These are phyloP conservation scores for Aythya baeri DNA, from an alignment of 2,113 vertebrate species.

Conservation along the genomic window DNA sequence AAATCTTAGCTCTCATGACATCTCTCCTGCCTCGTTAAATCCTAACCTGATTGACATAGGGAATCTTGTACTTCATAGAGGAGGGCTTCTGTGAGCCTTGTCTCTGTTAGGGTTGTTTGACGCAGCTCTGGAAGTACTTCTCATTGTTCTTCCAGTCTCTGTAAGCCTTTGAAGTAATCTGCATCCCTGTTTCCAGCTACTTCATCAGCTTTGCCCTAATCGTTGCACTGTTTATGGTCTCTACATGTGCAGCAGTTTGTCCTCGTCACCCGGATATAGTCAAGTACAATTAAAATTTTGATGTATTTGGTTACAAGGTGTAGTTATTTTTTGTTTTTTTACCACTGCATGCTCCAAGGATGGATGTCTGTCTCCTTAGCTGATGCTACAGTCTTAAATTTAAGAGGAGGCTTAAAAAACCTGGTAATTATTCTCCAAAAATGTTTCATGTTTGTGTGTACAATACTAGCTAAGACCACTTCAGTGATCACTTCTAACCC, in stretches of 20 bases:
- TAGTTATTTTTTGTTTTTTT: not conserved
- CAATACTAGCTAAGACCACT: not conserved
- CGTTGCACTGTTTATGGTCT: not conserved
- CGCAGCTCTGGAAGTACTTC: not conserved
- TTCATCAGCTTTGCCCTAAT: not conserved
- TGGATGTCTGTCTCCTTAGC: too few species aligned
- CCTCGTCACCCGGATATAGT: not conserved
- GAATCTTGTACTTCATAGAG: not conserved
- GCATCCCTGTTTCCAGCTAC: not conserved
- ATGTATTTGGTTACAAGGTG: not conserved
- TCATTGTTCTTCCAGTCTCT: not conserved
- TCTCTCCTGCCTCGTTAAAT: not conserved
- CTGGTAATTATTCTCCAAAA: not conserved
- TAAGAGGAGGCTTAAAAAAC: not conserved
- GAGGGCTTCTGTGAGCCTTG: not conserved
- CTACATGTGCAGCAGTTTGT: not conserved
- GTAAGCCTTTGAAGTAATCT: not conserved
- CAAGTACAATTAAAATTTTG: not conserved
- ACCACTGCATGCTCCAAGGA: not conserved
- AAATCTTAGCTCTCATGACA: not conserved
- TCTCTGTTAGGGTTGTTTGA: not conserved
- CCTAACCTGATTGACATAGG: fast-evolving
- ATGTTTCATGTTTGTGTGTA: not conserved
- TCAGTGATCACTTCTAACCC: not conserved
- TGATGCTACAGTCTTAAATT: not conserved